Evolutionary conservation across 2,888 invertebrate species (phyloP).

Genomic region (Gnatocerus cornutus): DNA sequence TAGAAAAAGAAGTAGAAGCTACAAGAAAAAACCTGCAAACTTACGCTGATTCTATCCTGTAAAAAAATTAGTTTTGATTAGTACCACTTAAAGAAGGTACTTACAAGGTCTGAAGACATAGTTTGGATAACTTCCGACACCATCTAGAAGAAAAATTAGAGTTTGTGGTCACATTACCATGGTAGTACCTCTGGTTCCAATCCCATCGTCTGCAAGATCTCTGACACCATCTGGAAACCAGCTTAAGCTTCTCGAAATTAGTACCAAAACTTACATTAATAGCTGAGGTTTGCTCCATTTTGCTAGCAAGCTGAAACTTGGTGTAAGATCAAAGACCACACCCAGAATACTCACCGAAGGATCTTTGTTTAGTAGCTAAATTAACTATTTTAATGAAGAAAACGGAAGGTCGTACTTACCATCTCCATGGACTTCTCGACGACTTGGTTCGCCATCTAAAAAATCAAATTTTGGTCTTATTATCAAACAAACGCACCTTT

Average conservation of each 20-base stretch:
- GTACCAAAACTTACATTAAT: slow-evolving; percentile 16
- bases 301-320: slow-evolving; percentile 7
- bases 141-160: neutral
- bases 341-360: slow-evolving; percentile 9
- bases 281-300: slow-evolving; percentile 16
- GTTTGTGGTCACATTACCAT: neutral
- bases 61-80: neutral
- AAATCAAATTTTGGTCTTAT: too few relatives aligned
- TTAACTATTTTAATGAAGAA: neutral
- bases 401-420: slow-evolving; percentile 7
- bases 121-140: neutral
- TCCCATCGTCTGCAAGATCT: slow-evolving; percentile 18
- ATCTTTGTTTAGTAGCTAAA: slow-evolving; percentile 3
- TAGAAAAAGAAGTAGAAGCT: too few relatives aligned
- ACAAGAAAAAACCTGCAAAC: neutral
- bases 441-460: neutral
- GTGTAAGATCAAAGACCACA: neutral
- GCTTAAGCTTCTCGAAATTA: neutral
- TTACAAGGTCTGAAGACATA: neutral
- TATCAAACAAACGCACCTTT: too few relatives aligned
- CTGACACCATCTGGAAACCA: slow-evolving; percentile 24
- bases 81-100: neutral
- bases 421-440: neutral
- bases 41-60: neutral
- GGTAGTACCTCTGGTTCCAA: slow-evolving; percentile 2